Evolutionary conservation across 2,113 vertebrate species (phyloP).

Genomic region (Chunga burmeisteri): DNA sequence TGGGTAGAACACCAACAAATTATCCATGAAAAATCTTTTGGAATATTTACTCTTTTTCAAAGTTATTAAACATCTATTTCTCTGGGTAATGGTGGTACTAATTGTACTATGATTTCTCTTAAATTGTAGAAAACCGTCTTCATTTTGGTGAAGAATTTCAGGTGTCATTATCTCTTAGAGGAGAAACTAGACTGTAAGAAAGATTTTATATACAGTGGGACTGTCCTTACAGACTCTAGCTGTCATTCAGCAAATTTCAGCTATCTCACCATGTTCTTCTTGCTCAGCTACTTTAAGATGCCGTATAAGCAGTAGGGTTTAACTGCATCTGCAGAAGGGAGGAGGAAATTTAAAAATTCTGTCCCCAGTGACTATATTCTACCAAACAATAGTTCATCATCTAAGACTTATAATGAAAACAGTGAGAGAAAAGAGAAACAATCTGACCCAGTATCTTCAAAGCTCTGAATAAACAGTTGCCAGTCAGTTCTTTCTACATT

Average conservation of each 20-base stretch:
- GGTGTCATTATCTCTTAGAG: not conserved
- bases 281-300: not conserved
- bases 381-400: not conserved
- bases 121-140: not conserved
- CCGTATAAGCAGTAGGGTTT: not conserved
- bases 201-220: not conserved
- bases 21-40: not conserved
- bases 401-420: not conserved
- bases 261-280: not conserved
- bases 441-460: not conserved
- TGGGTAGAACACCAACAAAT: not conserved
- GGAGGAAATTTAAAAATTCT: not conserved
- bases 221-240: not conserved
- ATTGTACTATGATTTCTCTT: not conserved
- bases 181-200: not conserved
- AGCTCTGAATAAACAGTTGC: not conserved
- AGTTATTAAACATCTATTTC: not conserved
- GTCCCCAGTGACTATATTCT: not conserved
- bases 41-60: slow-evolving; percentile 33
- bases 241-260: not conserved
- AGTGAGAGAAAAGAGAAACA: not conserved
- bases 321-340: not conserved
- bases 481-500: not conserved
- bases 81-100: not conserved
- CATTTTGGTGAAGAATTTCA: not conserved